phyloP scores from a whole-genome alignment of 1,140 invertebrate species.

The Leptopilina clavipes region DNA sequence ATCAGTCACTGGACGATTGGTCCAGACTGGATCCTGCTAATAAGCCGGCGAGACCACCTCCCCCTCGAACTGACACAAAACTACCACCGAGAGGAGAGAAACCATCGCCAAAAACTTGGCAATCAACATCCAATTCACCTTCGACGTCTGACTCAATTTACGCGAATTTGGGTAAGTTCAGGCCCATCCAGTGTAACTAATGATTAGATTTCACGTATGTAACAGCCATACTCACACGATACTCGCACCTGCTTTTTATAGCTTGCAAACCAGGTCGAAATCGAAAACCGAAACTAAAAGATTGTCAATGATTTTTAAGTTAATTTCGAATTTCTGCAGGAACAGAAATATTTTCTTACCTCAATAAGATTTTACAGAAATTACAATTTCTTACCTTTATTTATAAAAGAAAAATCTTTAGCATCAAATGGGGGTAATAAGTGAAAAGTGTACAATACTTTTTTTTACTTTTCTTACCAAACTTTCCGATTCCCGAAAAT shows the following conservation, averaged over 20 bases:
- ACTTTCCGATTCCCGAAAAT: too few relatives aligned
- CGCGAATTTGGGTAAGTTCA: slow-evolving; percentile 83
- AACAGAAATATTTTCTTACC: slow-evolving; percentile 1
- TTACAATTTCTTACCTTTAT: too few relatives aligned
- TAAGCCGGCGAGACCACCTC: slow-evolving; percentile 80
- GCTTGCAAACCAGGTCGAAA: slow-evolving; percentile 53
- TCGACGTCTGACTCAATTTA: slow-evolving; percentile 82
- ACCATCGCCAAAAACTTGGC: slow-evolving; percentile 61
- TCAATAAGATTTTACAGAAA: neutral
- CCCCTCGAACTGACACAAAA: slow-evolving; percentile 82
- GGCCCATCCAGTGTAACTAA: slow-evolving; percentile 75
- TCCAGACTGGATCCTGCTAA: slow-evolving; percentile 60
- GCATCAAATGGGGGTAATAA: too few relatives aligned
- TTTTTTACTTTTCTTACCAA: too few relatives aligned
- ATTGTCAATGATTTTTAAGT: neutral
- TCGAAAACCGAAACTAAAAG: neutral
- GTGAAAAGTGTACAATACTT: too few relatives aligned
- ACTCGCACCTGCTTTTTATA: slow-evolving; percentile 66
- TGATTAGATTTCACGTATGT: slow-evolving; percentile 57
- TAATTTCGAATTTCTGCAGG: slow-evolving; percentile 4
- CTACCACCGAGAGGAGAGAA: slow-evolving; percentile 64
- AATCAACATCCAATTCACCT: slow-evolving; percentile 67
- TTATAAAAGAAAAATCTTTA: neutral
- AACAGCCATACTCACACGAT: slow-evolving; percentile 73
- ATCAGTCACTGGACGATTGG: slow-evolving; percentile 75